Base-by-base conservation (phyloP, 1,140 invertebrate genomes). In the Trialeurodes vaporariorum region DNA sequence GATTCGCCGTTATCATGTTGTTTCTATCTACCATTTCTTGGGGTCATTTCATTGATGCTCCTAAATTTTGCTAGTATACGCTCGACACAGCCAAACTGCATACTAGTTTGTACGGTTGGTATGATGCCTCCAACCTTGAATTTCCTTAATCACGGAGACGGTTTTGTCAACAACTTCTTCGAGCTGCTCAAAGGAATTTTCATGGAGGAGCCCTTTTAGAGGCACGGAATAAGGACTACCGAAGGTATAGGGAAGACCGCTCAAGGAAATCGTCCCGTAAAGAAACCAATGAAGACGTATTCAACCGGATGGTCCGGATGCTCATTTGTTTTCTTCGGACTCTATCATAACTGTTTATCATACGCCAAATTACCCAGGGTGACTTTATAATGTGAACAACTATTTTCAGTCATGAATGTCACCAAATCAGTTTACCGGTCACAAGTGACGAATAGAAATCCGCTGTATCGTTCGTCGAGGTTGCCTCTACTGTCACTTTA, bases 11-110 rank as follows among this genome's bases (percentile, higher is more conserved):
- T 75, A 77, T 68, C 63, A 71, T n/a, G 67, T 68, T 71, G 61
- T 73, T 76, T 69, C 70, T 74, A 49, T 71, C 74, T 69, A 71
- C 70, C 62, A 70, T 75, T 61, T 69, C 69, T 76, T 72, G 76
- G 77, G 73, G 61, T 67, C 67, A 34, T 68, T 61, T 61, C n/a
- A 71, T 72, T 9, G 66, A 72, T 62, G 13, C 5, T 13, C 66
- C 69, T 5, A 26, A 40, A 58, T 75, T 73, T 70, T 66, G 72
- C 62, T 68, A 69, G 9, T 73, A 74, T 60, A 65, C 70, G 62
- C 60, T 67, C 23, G 71, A 71, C 22, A 76, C 71, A 11, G 71
- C 71, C 59, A 66, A 68, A 70, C 21, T 70, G n/a, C 74, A 65
- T 65, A 60, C 73, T 1, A 23, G 66, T 2, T 59, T 71, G 25